Evolutionary conservation across 2,113 vertebrate genomes (phyloP).

Genomic region (Marmota flaviventris): DNA sequence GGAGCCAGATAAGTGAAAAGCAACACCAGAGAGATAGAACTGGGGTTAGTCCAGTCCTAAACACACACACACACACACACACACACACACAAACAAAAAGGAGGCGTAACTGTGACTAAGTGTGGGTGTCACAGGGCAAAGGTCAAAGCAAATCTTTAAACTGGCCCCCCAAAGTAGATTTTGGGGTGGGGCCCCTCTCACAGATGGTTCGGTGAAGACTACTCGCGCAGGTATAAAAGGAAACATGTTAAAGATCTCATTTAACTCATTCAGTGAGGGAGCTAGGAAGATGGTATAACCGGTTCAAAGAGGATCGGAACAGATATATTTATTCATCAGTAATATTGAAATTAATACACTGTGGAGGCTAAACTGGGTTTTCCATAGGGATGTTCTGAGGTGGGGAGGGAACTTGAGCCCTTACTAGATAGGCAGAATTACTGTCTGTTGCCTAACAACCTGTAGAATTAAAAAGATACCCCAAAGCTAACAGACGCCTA

Average conservation of each 20-base stretch:
- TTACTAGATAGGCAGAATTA: neutral
- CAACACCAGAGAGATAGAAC: neutral
- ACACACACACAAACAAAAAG: too few species aligned
- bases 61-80: too few species aligned
- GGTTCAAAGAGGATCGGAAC: neutral
- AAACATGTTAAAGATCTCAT: neutral
- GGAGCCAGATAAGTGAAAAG: neutral
- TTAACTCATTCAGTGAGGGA: neutral
- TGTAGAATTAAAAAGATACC: rapidly evolving
- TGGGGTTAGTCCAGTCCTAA: neutral
- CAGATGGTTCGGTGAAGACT: too few species aligned
- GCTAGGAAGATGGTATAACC: neutral
- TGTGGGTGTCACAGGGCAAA: too few species aligned
- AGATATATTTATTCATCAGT: neutral
- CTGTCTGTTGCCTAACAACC: neutral
- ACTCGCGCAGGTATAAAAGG: neutral
- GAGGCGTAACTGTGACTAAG: too few species aligned
- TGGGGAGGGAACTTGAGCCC: neutral
- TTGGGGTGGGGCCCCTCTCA: neutral
- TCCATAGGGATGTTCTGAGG: neutral
- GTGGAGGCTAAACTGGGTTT: neutral
- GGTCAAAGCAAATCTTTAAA: neutral
- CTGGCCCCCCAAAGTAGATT: neutral
- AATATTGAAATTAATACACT: neutral
- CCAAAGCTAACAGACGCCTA: neutral